Percentiles rank a stretch among this genome's conserved stretches.
phyloP scores from a whole-genome alignment of 2,888 invertebrate genomes.

The Caenorhabditis plicata region DNA sequence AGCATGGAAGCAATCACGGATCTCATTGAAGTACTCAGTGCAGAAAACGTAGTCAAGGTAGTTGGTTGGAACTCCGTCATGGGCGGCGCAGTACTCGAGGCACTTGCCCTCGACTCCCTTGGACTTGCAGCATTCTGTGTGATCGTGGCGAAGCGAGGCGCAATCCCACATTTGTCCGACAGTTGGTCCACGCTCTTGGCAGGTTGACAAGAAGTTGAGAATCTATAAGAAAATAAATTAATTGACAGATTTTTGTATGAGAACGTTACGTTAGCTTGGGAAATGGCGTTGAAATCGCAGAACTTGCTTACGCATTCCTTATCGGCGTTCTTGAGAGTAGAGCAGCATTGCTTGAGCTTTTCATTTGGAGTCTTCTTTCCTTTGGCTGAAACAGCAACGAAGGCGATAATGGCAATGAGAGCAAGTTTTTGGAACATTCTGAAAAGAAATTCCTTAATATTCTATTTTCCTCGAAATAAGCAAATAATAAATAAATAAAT shows the following conservation, averaged over 20 bases:
- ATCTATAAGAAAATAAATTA: conserved; percentile 39
- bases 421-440: background rate
- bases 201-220: conserved; percentile 60
- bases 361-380: conserved; percentile 28
- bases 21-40: conserved; percentile 62
- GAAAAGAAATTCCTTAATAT: no score
- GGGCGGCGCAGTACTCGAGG: conserved; percentile 63
- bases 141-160: conserved; percentile 61
- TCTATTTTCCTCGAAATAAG: no score
- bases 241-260: background rate
- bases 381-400: background rate
- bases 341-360: conserved; percentile 62
- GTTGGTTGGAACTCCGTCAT: conserved; percentile 64
- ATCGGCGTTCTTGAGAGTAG: conserved; percentile 51
- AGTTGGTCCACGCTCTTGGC: conserved; percentile 59
- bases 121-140: conserved; percentile 56
- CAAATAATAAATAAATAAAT: no score
- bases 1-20: conserved; percentile 63
- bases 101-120: conserved; percentile 58
- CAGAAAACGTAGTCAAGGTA: conserved; percentile 63
- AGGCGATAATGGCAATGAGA: no score
- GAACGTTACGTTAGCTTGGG: conserved; percentile 58
- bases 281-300: conserved; percentile 64
- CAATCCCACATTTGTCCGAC: conserved; percentile 65
- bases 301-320: conserved; percentile 60